Base-by-base conservation (phyloP, 2,113 vertebrate species). In the Nannospalax galili region DNA sequence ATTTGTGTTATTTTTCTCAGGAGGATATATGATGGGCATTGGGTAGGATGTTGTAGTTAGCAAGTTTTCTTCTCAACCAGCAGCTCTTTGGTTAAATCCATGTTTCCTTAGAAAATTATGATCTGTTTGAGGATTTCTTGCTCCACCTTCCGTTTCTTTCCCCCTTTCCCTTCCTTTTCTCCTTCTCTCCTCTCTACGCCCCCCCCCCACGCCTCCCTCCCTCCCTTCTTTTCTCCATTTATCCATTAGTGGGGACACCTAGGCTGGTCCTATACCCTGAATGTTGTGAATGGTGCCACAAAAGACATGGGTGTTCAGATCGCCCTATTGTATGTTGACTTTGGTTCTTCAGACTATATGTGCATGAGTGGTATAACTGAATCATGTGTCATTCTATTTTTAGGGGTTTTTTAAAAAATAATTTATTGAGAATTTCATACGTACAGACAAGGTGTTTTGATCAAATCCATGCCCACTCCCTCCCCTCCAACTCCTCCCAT, bases 31-130 rank as follows among this genome's bases (percentile, higher is more conserved):
- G 30, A 14, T 3, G 67, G 20, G 4, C 84, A 17, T 30, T 35
- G 58, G 70, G 70, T 74, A 69, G 58, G 79, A 58, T 52, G 70
- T 20, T 30, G 65, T 80, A 11, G 10, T 28, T 73, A 52, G 69
- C 22, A 77, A 82, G 48, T 84, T 81, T 88, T 64, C 65, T 80
- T 24, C 52, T 91, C 32, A 80, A 12, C 7, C 70, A 85, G 26
- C 10, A 37, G 84, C 70, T 84, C 67, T 91, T 70, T 93, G 90
- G 77, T 91, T 95, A 79, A 93, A 73, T 73, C 45, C 37, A 4
- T 65, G 58, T 37, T 90, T 8, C 32, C n/a, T 78, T 58, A 78
- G 52, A 92, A 88, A 70, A 73, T 56, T 82, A 77, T 64, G 69
- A 69, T 42, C 56, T 14, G 35, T 80, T 19, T n/a, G 14, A 79